Percentiles rank a stretch among this genome's conserved stretches.
These are phyloP conservation scores for Phortica variegata DNA, from an alignment of 1,140 invertebrate species.

Conservation along the genomic window DNA sequence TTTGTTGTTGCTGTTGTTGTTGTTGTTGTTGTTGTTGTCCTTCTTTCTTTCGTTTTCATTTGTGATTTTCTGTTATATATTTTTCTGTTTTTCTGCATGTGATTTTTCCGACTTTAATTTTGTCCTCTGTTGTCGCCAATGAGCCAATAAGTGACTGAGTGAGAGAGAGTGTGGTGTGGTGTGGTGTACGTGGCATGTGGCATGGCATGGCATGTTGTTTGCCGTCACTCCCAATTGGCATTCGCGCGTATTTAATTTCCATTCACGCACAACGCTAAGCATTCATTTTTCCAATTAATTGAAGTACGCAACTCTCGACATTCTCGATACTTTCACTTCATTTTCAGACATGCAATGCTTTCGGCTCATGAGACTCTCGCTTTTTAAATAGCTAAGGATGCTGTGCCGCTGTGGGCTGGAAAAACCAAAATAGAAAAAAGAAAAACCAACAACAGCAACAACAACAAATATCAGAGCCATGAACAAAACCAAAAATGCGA, in stretches of 20 bases:
- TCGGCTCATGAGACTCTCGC: neutral
- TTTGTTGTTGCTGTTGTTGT: conserved; percentile 4
- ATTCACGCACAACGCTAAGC: conserved; percentile 1
- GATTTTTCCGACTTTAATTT: neutral
- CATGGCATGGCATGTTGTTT: too few species aligned
- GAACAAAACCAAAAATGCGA: conserved; percentile 37
- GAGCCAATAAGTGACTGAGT: too few species aligned
- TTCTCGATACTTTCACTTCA: conserved; percentile 44
- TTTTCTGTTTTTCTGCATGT: neutral
- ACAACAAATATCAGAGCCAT: conserved; percentile 20
- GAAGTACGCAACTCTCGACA: conserved; percentile 30
- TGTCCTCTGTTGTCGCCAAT: neutral
- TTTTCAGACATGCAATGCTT: conserved; percentile 1
- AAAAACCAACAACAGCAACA: conserved; percentile 1
- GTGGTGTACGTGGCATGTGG: too few species aligned
- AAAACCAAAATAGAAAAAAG: neutral
- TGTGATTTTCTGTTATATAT: neutral
- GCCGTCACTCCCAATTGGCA: too few species aligned
- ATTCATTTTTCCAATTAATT: conserved; percentile 55
- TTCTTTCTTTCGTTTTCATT: conserved; percentile 29
- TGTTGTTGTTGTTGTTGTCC: conserved; percentile 25
- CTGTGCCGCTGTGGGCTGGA: neutral
- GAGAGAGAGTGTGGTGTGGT: too few species aligned
- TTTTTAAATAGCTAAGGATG: neutral
- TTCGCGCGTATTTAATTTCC: too few species aligned